Conservation (phyloP, 2,113 vertebrate genomes). For the Lycaon pictus region DNA sequence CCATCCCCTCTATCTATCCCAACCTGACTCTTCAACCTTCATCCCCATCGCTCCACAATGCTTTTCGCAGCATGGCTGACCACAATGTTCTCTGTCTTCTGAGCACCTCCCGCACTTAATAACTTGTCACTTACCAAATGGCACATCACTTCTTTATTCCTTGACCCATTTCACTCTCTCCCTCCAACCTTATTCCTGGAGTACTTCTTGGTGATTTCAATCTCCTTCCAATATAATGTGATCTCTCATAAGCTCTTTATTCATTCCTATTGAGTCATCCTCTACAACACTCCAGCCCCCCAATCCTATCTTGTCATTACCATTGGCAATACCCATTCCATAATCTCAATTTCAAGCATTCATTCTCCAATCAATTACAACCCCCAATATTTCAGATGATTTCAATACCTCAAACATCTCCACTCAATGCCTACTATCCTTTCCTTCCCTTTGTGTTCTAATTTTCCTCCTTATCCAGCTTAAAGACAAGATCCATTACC, state of each 20-base stretch:
- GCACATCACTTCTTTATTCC: not conserved
- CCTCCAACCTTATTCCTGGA: not conserved
- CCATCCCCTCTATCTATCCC: not conserved
- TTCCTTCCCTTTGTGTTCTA: not conserved
- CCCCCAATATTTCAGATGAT: not conserved
- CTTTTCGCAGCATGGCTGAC: not conserved
- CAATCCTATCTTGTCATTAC: not conserved
- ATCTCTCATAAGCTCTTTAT: not conserved
- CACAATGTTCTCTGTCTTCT: not conserved
- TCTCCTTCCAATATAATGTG: not conserved
- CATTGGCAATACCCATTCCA: not conserved
- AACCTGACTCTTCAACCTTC: not conserved
- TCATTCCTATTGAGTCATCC: not conserved
- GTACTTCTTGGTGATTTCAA: not conserved
- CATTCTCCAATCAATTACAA: not conserved
- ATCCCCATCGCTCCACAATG: not conserved
- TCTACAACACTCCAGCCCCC: not conserved
- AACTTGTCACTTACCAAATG: not conserved
- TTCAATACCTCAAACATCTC: not conserved
- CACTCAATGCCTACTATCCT: not conserved
- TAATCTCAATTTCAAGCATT: not conserved
- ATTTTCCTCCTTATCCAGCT: not conserved
- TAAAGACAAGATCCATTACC: not conserved
- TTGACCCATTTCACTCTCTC: not conserved
- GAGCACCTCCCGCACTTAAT: not conserved